A percentile compares a stretch with the other conserved stretches of the same genome.
phyloP scores from a whole-genome alignment of 2,113 vertebrate species.

The Entosphenus tridentatus region DNA sequence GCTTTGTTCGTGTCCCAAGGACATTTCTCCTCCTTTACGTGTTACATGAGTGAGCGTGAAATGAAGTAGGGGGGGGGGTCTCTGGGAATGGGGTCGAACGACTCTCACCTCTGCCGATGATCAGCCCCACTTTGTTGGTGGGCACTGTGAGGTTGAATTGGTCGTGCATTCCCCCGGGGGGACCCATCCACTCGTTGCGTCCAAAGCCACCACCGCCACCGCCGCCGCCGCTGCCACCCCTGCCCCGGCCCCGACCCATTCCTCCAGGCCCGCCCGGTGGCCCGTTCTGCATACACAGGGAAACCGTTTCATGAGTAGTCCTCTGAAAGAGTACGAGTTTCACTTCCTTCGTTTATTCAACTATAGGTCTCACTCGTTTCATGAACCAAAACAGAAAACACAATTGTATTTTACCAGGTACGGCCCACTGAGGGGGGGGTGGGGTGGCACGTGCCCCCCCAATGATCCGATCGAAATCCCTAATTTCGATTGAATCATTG shows the following conservation, averaged over 20 bases:
- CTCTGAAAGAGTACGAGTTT: neutral
- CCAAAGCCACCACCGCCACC: neutral
- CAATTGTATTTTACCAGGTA: neutral
- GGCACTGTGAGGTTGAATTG: conserved; percentile 68
- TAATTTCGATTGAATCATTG: too few relatives aligned
- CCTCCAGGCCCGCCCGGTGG: conserved; percentile 49
- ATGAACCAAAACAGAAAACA: neutral
- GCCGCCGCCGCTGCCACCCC: conserved; percentile 17
- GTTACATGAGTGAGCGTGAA: too few relatives aligned
- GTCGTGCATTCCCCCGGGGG: conserved; percentile 37
- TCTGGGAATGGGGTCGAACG: too few relatives aligned
- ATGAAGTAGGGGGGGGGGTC: too few relatives aligned
- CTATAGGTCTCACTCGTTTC: neutral
- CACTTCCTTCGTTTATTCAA: neutral
- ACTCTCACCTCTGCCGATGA: conserved; percentile 42
- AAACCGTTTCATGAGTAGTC: conserved; percentile 20
- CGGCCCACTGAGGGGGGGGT: too few relatives aligned
- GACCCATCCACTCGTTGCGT: conserved; percentile 22
- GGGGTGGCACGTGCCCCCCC: too few relatives aligned
- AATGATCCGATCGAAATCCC: too few relatives aligned
- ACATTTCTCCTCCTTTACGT: too few relatives aligned
- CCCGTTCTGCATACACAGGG: conserved; percentile 17
- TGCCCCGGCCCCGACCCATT: conserved; percentile 42
- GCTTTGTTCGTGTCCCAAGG: too few relatives aligned
- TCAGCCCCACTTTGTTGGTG: conserved; percentile 73